Evolutionary conservation across 2,888 invertebrate genomes (phyloP), one percentile per base, ranked within the genome.

Genomic region (Ectropis crepuscularia): DNA sequence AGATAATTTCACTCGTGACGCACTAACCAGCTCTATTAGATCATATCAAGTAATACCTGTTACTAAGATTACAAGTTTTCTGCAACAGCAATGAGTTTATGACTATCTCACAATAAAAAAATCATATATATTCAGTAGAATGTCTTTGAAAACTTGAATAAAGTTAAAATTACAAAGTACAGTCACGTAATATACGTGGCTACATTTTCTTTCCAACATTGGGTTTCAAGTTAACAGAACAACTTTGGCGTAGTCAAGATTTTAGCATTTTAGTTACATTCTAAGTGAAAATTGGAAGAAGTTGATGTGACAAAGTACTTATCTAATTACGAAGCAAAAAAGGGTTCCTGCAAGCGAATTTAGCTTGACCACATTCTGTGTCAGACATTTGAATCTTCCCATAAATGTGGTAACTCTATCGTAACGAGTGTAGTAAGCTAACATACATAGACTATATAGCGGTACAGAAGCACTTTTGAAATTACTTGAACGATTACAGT

Each of bases 41-140:
- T 45, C 16, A 46, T 39, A 51, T 59, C 51, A 51, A 45, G 45
- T 12, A 12, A 42, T 48, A 53, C 53, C 39, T 41, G 51, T 53
- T 53, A 42, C 48, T 39, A 16, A 51, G 41, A 16, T 37, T 5
- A 41, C 50, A 12, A n/a, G 12, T 39, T 50, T 50, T 11, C 55
- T 39, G 28, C 16, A 47, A 36, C 36, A 28, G 8, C 37, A 11
- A 12, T 28, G 9, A 5, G 7, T 10, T 46, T 12, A 59, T 5
- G 41, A 59, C 59, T 45, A 38, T 45, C 38, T 38, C 50, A 16
- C 5, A 53, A 37, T 47, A 4, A 53, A 46, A 28, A 50, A 50
- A n/a, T 41, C n/a, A 4, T 2, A 6, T 16, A 28, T 0, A 0
- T 41, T 42, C 1, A 28, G 16, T 42, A 5, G 10, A 6, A 16